Conservation (phyloP, 2,888 invertebrate species). For the Troides aeacus region DNA sequence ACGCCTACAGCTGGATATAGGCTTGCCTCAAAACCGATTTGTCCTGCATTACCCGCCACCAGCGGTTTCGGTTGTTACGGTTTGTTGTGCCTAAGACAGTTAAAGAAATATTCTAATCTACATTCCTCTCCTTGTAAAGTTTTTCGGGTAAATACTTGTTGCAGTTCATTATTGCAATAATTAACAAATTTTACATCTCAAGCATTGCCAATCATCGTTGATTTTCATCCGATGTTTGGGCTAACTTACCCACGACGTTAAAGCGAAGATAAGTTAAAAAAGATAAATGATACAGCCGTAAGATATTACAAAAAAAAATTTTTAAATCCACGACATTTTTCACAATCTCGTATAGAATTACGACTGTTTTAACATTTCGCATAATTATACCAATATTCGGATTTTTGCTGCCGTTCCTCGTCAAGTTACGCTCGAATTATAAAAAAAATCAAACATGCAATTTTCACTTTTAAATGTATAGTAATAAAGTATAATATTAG, state of each 20-base stretch:
- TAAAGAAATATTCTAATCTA: too few relatives aligned
- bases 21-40: too few relatives aligned
- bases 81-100: too few relatives aligned
- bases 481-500: constrained; percentile 10
- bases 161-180: neutral
- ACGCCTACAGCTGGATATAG: too few relatives aligned
- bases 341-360: constrained; percentile 18
- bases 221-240: neutral
- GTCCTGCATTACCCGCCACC: too few relatives aligned
- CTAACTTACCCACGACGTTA: neutral
- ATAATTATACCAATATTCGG: constrained; percentile 26
- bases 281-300: neutral
- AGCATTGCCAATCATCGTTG: neutral
- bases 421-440: constrained; percentile 14
- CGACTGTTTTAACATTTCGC: constrained; percentile 17
- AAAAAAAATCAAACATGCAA: constrained; percentile 8
- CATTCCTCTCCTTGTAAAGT: too few relatives aligned
- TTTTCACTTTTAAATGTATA: neutral
- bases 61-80: too few relatives aligned
- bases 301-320: neutral
- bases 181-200: too few relatives aligned
- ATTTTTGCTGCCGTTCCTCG: constrained; percentile 21
- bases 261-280: neutral
- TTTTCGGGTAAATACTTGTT: too few relatives aligned
- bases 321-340: constrained; percentile 5